These are phyloP conservation scores for Ligdia adustata DNA, from an alignment of 2,888 invertebrate genomes.

Conservation along the genomic window DNA sequence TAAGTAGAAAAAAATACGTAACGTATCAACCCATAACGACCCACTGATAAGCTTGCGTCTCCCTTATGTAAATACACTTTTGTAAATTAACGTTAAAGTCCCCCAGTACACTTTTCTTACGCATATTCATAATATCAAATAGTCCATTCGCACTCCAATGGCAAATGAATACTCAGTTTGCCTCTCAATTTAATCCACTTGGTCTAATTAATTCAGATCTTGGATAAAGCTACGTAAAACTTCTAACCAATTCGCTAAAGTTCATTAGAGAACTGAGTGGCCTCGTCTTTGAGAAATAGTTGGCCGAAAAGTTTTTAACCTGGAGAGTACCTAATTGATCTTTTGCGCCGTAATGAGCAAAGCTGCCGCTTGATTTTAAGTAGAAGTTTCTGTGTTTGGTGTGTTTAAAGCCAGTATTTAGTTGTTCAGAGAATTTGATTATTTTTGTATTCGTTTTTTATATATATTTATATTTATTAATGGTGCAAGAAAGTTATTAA, in stretches of 20 bases:
- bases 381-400: background rate
- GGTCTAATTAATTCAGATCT: slow-evolving; percentile 29
- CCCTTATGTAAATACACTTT: too few species aligned
- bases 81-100: too few species aligned
- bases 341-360: background rate
- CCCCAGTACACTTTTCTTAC: slow-evolving; percentile 5
- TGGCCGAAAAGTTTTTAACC: slow-evolving; percentile 7
- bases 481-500: too few species aligned
- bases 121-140: slow-evolving; percentile 31
- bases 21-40: too few species aligned
- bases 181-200: slow-evolving; percentile 34
- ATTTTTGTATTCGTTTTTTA: too few species aligned
- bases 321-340: background rate
- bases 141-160: slow-evolving; percentile 26
- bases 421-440: too few species aligned
- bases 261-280: slow-evolving; percentile 6
- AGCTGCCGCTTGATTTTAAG: background rate
- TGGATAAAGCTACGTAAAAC: slow-evolving; percentile 12
- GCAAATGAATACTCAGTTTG: slow-evolving; percentile 31
- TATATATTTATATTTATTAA: too few species aligned
- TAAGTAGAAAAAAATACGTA: too few species aligned
- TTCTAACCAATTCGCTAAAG: slow-evolving; percentile 13
- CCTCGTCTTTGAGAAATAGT: slow-evolving; percentile 1
- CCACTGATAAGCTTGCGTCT: too few species aligned
- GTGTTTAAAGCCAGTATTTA: background rate